phyloP scores from a whole-genome alignment of 2,888 invertebrate genomes.

The Lymantria dispar region DNA sequence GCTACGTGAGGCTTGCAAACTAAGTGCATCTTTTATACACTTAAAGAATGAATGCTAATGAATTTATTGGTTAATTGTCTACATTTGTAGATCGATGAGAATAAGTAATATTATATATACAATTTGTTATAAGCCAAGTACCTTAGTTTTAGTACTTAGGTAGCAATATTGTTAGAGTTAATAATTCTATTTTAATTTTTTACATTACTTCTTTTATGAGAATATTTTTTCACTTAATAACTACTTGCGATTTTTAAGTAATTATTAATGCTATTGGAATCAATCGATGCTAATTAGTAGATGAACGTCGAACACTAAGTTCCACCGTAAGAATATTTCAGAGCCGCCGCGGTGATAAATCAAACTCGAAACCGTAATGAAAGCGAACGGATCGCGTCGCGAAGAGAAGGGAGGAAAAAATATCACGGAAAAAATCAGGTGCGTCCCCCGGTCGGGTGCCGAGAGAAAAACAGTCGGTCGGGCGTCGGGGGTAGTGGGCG shows the following conservation, averaged over 20 bases:
- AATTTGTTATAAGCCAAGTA: no score
- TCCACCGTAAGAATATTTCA: constrained; percentile 78
- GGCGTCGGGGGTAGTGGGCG: constrained; percentile 54
- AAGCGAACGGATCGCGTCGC: constrained; percentile 83
- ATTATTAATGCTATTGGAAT: constrained; percentile 40
- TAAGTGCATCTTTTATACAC: constrained; percentile 17
- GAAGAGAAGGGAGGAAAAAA: constrained; percentile 81
- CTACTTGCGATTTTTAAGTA: not conserved
- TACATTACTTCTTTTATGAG: not conserved
- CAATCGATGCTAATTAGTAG: constrained; percentile 78
- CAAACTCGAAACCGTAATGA: constrained; percentile 83
- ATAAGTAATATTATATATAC: no score
- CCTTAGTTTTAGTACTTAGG: no score
- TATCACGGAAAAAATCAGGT: constrained; percentile 83
- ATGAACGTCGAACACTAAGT: constrained; percentile 76
- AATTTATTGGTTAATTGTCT: no score
- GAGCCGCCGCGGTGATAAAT: constrained; percentile 80
- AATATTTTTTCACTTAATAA: not conserved
- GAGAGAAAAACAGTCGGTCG: constrained; percentile 78
- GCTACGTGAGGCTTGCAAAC: constrained; percentile 53
- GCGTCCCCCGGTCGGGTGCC: constrained; percentile 79
- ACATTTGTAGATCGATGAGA: no score
- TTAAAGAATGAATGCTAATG: not conserved
- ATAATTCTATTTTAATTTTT: no score
- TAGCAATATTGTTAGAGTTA: no score